Conservation (phyloP, 2,113 vertebrate species). For the Elaphurus davidianus region DNA sequence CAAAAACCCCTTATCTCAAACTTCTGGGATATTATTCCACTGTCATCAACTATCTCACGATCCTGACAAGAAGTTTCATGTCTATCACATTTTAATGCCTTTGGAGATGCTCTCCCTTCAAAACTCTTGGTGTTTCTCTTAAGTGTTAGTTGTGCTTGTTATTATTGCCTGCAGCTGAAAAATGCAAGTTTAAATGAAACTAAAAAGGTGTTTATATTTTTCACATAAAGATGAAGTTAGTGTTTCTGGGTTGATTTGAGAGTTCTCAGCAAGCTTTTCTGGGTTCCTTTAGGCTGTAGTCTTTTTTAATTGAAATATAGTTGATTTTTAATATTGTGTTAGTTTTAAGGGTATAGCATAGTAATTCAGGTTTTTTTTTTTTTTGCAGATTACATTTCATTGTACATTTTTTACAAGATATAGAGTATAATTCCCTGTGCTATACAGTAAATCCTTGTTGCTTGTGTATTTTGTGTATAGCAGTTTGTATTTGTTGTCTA, state of each 20-base stretch:
- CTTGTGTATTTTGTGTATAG: neutral
- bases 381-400: neutral
- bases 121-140: neutral
- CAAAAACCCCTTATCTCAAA: neutral
- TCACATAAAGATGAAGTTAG: neutral
- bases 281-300: neutral
- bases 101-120: neutral
- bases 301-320: neutral
- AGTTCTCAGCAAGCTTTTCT: neutral
- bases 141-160: neutral
- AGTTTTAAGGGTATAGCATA: neutral
- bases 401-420: neutral
- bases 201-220: neutral
- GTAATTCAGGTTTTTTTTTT: neutral
- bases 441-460: neutral
- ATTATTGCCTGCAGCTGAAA: neutral
- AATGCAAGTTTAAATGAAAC: neutral
- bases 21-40: neutral
- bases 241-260: neutral
- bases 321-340: neutral
- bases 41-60: neutral
- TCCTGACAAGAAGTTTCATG: neutral
- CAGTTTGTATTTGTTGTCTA: neutral
- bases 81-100: neutral
- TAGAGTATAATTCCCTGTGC: neutral